Evolutionary conservation across 2,797 vertebrate genomes (phyloP).

Genomic region (Tenualosa ilisha): DNA sequence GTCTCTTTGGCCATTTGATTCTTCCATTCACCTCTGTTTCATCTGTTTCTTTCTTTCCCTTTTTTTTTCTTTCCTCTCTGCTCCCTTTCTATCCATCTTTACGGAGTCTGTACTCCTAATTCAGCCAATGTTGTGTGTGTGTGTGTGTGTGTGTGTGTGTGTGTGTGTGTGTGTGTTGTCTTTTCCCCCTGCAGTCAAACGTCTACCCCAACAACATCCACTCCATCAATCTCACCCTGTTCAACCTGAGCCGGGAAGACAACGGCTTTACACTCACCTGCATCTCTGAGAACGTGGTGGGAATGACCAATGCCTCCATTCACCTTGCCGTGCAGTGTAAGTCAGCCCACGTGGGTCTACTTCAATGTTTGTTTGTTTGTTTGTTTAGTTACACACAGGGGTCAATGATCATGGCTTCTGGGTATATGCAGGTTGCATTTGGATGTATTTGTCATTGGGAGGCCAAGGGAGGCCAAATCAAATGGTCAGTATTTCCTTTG

Average conservation of each 20-base stretch:
- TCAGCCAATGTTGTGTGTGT: background rate
- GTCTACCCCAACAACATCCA: conserved; percentile 96
- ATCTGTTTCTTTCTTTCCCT: background rate
- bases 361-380: background rate
- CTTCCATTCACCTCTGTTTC: background rate
- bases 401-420: background rate
- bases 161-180: conserved; percentile 4
- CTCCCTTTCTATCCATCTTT: background rate
- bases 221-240: conserved; percentile 93
- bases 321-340: conserved; percentile 94
- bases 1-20: background rate
- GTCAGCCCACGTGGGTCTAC: conserved; percentile 54
- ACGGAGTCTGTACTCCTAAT: background rate
- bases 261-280: conserved; percentile 91
- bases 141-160: conserved; percentile 17
- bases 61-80: background rate
- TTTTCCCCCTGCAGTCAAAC: conserved; percentile 80
- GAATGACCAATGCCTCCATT: conserved; percentile 94
- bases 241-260: conserved; percentile 94
- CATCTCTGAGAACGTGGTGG: conserved; percentile 96
- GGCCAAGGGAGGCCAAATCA: too few relatives aligned
- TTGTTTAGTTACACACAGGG: background rate
- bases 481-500: too few relatives aligned
- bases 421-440: background rate
- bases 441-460: background rate